Evolutionary conservation across 1,140 invertebrate genomes (phyloP).

Genomic region (Ceratina japonica): DNA sequence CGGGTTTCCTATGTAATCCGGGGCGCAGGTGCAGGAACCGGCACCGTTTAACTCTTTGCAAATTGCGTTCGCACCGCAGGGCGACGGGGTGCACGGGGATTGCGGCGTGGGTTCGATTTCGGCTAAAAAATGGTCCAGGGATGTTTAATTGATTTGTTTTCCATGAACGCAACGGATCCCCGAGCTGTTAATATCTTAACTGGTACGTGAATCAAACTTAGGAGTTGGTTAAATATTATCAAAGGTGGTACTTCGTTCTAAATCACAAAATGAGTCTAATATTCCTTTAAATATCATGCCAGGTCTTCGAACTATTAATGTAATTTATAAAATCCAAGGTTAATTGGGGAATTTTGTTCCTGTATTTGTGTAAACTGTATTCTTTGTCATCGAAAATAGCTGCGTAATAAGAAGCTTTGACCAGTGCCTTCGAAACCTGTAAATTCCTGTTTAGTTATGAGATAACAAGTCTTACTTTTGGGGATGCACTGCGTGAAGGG

Average conservation of each 20-base stretch:
- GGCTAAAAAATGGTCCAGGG: slow-evolving; percentile 27
- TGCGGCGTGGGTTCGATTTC: slow-evolving; percentile 66
- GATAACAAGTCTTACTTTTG: slow-evolving; percentile 73
- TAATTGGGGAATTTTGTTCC: slow-evolving; percentile 64
- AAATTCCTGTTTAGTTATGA: not conserved
- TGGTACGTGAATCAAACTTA: too few relatives aligned
- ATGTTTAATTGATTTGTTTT: not conserved
- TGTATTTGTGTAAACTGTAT: not conserved
- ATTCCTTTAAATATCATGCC: too few relatives aligned
- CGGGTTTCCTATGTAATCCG: slow-evolving; percentile 86
- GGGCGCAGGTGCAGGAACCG: slow-evolving; percentile 83
- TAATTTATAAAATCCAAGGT: slow-evolving; percentile 57
- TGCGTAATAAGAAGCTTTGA: not conserved
- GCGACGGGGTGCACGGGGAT: slow-evolving; percentile 88
- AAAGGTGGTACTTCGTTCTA: too few relatives aligned
- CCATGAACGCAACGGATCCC: not conserved
- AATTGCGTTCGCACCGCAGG: slow-evolving; percentile 83
- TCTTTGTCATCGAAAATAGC: not conserved
- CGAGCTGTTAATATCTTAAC: slow-evolving; percentile 21
- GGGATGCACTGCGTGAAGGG: slow-evolving; percentile 81
- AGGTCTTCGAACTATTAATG: too few relatives aligned
- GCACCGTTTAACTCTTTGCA: slow-evolving; percentile 78
- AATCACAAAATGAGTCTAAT: not conserved
- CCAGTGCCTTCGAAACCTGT: not conserved
- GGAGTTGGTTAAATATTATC: not conserved